A percentile compares a stretch with the other conserved stretches of the same genome.
These are phyloP conservation scores for Petromus typicus DNA, from an alignment of 2,113 vertebrate species.

Conservation along the genomic window DNA sequence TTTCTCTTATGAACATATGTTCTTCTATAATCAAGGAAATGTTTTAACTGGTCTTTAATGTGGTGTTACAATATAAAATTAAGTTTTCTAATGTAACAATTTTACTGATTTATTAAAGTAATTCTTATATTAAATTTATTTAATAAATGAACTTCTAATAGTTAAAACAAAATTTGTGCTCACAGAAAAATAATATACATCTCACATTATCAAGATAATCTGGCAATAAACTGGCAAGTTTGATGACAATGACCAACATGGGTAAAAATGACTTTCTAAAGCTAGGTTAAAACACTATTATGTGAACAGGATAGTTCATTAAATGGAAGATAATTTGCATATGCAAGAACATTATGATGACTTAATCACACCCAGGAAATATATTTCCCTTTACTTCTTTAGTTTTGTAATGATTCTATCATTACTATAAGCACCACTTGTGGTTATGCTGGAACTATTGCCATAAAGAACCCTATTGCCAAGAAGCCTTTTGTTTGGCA, in stretches of 20 bases:
- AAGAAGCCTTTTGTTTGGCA: slow-evolving; percentile 65
- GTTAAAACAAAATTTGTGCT: slow-evolving; percentile 2
- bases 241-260: neutral
- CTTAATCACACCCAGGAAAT: slow-evolving; percentile 68
- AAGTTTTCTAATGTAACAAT: slow-evolving; percentile 20
- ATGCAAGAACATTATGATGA: slow-evolving; percentile 65
- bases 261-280: slow-evolving; percentile 42
- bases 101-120: slow-evolving; percentile 26
- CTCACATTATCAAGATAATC: neutral
- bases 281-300: slow-evolving; percentile 62
- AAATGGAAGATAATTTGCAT: slow-evolving; percentile 65
- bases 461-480: slow-evolving; percentile 65
- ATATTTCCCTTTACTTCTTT: slow-evolving; percentile 65
- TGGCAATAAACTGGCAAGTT: neutral
- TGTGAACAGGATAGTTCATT: slow-evolving; percentile 48
- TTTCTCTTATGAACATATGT: neutral
- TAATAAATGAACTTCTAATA: slow-evolving; percentile 1
- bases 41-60: neutral
- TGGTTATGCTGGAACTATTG: slow-evolving; percentile 50
- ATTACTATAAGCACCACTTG: slow-evolving; percentile 72
- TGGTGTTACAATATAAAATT: slow-evolving; percentile 31
- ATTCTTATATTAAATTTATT: neutral
- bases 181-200: neutral
- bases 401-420: slow-evolving; percentile 66
- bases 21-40: slow-evolving; percentile 24